Percentiles rank a stretch among this genome's conserved stretches.
Conservation (phyloP, 2,888 invertebrate species). For the Ormyrus pomaceus region DNA sequence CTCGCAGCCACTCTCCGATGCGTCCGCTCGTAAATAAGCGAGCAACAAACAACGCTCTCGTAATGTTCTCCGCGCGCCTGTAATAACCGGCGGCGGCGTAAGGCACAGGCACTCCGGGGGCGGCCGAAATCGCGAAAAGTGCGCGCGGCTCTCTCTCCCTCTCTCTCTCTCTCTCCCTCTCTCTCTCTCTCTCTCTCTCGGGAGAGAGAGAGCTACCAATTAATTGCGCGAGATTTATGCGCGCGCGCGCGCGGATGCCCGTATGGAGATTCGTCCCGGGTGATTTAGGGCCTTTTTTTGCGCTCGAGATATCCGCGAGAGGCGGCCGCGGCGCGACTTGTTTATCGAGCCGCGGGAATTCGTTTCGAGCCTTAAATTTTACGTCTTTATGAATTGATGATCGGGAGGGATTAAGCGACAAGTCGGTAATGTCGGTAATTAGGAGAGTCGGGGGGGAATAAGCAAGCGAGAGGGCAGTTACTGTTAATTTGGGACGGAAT, state of each 20-base stretch:
- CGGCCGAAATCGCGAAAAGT: conserved; percentile 19
- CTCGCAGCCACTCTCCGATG: too few relatives aligned
- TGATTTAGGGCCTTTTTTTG: neutral
- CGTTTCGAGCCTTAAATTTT: too few relatives aligned
- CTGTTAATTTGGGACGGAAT: too few relatives aligned
- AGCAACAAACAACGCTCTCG: conserved; percentile 35
- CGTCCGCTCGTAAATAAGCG: conserved; percentile 26
- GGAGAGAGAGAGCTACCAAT: conserved; percentile 53
- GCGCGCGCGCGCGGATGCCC: neutral
- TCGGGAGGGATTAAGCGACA: too few relatives aligned
- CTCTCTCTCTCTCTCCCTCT: too few relatives aligned
- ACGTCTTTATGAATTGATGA: too few relatives aligned
- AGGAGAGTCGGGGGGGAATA: too few relatives aligned
- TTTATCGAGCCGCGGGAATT: too few relatives aligned
- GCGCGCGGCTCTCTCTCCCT: neutral
- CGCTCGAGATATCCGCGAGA: neutral
- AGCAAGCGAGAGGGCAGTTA: too few relatives aligned
- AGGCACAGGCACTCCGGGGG: conserved; percentile 1
- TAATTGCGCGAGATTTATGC: conserved; percentile 58
- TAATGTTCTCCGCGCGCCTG: conserved; percentile 24
- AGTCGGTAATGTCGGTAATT: too few relatives aligned
- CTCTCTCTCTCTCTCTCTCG: too few relatives aligned
- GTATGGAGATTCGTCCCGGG: conserved; percentile 13
- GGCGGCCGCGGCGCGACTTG: neutral
- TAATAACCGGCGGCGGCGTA: neutral